Base-by-base conservation (phyloP, 2,113 vertebrate species). In the Scortum barcoo region DNA sequence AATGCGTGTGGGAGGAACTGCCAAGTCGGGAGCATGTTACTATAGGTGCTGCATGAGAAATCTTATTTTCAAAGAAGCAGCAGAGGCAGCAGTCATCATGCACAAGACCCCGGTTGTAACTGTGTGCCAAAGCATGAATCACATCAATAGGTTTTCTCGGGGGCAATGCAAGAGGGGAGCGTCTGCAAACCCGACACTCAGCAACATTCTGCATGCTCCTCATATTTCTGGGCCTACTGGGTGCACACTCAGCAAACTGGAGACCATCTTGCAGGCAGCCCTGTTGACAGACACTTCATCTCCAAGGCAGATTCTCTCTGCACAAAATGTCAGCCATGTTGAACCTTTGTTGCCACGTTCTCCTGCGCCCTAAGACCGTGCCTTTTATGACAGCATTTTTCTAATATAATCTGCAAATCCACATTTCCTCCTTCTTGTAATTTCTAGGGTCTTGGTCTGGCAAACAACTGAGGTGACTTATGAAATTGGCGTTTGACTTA, bases 261-360 rank as follows among this genome's bases (percentile, higher is more conserved):
- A 89, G 83, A 58, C 33, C 86, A 78, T 89, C 68, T 82, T 61
- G 67, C 76, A 78, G 67, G 42, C 56, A 50, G 62, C 51, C 11
- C 54, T 81, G 62, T 79, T 90, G 89, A 93, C 87, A 91, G 72
- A 85, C 86, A 85, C 74, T 89, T 89, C 58, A 91, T 81, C 78
- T 89, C 68, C 78, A 61, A 63, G 83, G 77, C n/a, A 77, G 83
- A 86, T 69, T 86, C 69, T 72, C 65, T 76, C 33, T 12, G 17
- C 51, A 68, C 58, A 81, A 71, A 89, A 86, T 75, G 65, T 70
- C 72, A 84, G 68, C 62, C 46, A 44, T 40, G 81, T 76, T 80
- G 56, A 82, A 80, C 72, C 80, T 79, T 30, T 56, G 60, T 28
- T 50, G 69, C 74, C 72, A 33, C 63, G 65, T 73, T 86, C 19